Percentiles rank a stretch among this genome's conserved stretches.
phyloP scores from a whole-genome alignment of 2,888 invertebrate species.

The Lasius platythorax region DNA sequence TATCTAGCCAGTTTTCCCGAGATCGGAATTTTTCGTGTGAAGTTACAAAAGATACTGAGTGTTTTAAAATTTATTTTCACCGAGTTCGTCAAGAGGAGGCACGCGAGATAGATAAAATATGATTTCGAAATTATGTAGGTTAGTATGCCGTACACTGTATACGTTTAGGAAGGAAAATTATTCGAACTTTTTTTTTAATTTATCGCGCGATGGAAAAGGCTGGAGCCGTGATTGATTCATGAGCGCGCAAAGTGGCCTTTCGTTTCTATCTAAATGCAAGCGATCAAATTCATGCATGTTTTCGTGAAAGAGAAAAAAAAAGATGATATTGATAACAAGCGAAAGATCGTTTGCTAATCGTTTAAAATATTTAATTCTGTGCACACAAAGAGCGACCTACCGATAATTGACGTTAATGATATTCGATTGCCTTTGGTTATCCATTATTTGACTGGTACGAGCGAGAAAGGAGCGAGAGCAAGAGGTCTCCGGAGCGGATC shows the following conservation, averaged over 20 bases:
- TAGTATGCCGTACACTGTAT: background rate
- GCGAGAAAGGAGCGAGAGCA: background rate
- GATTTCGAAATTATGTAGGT: conserved; percentile 25
- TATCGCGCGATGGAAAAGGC: conserved; percentile 8
- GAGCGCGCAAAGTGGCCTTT: conserved; percentile 3
- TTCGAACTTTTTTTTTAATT: conserved; percentile 20
- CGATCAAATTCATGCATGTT: background rate
- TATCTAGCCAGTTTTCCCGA: background rate
- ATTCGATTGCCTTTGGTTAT: conserved; percentile 39
- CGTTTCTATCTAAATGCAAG: background rate
- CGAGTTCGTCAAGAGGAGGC: background rate
- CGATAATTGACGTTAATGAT: conserved; percentile 34
- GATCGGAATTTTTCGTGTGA: background rate
- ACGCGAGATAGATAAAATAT: background rate
- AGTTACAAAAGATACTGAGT: background rate
- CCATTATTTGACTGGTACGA: conserved; percentile 22
- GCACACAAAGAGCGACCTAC: background rate
- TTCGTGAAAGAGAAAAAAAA: conserved; percentile 15
- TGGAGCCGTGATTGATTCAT: conserved; percentile 28
- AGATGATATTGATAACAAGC: background rate
- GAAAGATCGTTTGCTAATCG: conserved; percentile 13
- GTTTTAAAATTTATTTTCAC: conserved; percentile 20
- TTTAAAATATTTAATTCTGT: conserved; percentile 10
- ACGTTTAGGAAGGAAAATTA: background rate
- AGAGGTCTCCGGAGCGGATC: conserved; percentile 23